Evolutionary conservation across 2,113 vertebrate species (phyloP).

Genomic region (Eonycteris spelaea): DNA sequence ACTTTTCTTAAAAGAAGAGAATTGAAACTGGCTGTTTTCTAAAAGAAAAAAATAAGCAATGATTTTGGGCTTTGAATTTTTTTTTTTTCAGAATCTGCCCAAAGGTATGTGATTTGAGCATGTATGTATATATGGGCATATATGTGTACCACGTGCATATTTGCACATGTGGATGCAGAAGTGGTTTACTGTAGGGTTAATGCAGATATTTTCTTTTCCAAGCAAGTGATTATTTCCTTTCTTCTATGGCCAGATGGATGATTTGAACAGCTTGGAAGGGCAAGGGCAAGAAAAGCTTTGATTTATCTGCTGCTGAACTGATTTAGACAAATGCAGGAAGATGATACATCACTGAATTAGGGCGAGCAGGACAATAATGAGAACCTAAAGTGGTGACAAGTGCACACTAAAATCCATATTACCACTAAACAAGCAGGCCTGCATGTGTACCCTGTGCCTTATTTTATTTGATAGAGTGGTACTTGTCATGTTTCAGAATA

Average conservation of each 20-base stretch:
- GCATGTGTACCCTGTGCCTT: background rate
- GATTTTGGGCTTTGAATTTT: background rate
- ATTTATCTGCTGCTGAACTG: conserved; percentile 67
- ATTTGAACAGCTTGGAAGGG: conserved; percentile 56
- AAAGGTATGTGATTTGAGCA: background rate
- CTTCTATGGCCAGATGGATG: conserved; percentile 42
- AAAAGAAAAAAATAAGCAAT: background rate
- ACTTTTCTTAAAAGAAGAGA: conserved; percentile 17
- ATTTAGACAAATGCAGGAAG: conserved; percentile 57
- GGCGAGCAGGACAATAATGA: conserved; percentile 52
- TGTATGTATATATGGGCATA: background rate
- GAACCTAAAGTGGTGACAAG: conserved; percentile 50
- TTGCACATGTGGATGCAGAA: background rate
- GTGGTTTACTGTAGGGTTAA: background rate
- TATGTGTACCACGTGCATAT: fast-evolving
- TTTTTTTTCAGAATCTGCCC: background rate
- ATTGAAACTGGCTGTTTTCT: conserved; percentile 24
- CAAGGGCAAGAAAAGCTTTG: conserved; percentile 61
- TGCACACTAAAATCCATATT: background rate
- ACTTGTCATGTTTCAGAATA: conserved; percentile 24
- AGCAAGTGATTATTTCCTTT: background rate
- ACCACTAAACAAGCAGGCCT: conserved; percentile 12
- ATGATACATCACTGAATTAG: conserved; percentile 58
- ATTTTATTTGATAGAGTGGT: conserved; percentile 21
- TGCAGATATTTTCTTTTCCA: background rate